Percentiles rank a stretch among this genome's conserved stretches.
These are phyloP conservation scores for Ceratoteleas bidentatus DNA, from an alignment of 1,140 invertebrate species.

Conservation along the genomic window DNA sequence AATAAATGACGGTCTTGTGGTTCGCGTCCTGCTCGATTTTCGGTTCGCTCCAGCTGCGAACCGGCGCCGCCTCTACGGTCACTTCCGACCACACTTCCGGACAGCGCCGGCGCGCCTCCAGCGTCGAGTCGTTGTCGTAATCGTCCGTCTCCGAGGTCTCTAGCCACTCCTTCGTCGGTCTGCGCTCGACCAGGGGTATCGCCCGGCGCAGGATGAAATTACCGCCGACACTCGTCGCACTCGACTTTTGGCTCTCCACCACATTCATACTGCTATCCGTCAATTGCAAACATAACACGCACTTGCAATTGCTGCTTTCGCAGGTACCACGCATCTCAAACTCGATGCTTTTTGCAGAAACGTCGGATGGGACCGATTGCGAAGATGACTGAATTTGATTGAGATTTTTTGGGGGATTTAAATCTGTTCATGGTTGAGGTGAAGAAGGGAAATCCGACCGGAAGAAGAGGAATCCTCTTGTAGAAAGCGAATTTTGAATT, in stretches of 20 bases:
- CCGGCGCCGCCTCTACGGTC: neutral
- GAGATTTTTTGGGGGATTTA: too few species aligned
- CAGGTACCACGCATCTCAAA: slow-evolving; percentile 54
- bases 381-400: too few species aligned
- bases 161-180: slow-evolving; percentile 81
- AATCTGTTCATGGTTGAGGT: too few species aligned
- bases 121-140: slow-evolving; percentile 76
- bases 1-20: slow-evolving; percentile 87
- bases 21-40: slow-evolving; percentile 77
- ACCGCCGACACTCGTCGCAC: slow-evolving; percentile 72
- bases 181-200: slow-evolving; percentile 80
- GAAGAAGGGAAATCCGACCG: too few species aligned
- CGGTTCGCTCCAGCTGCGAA: slow-evolving; percentile 69
- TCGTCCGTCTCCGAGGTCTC: slow-evolving; percentile 82
- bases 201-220: slow-evolving; percentile 84
- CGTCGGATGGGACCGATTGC: slow-evolving; percentile 3
- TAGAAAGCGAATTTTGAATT: too few species aligned
- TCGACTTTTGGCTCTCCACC: slow-evolving; percentile 49
- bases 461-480: too few species aligned
- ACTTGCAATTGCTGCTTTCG: slow-evolving; percentile 77
- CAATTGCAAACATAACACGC: slow-evolving; percentile 83
- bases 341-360: neutral
- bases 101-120: slow-evolving; percentile 72
- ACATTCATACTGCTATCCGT: slow-evolving; percentile 59
- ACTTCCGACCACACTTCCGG: slow-evolving; percentile 55